A percentile compares a stretch with the other conserved stretches of the same genome.
phyloP scores from a whole-genome alignment of 2,888 invertebrate genomes.

The Sarcophaga variegata region DNA sequence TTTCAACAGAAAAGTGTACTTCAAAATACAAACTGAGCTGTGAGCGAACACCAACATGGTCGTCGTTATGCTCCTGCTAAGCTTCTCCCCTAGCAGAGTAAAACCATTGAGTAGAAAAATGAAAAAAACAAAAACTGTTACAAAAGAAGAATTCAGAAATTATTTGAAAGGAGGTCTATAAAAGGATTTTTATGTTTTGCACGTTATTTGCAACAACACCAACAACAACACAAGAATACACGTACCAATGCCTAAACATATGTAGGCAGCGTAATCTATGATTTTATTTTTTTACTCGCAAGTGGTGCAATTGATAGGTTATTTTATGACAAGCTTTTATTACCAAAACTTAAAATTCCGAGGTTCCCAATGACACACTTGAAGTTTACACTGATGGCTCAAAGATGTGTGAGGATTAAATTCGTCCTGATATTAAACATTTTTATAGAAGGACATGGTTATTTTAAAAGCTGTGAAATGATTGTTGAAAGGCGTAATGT shows the following conservation, averaged over 20 bases:
- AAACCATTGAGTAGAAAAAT: not conserved
- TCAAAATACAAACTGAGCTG: slow-evolving; percentile 50
- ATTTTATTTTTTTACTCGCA: too few species aligned
- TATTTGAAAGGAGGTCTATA: slow-evolving; percentile 56
- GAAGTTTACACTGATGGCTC: too few species aligned
- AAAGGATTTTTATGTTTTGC: slow-evolving; percentile 61
- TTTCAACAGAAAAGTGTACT: slow-evolving; percentile 60
- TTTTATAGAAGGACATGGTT: too few species aligned
- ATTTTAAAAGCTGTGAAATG: too few species aligned
- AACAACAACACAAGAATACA: not conserved
- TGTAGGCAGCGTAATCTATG: not conserved
- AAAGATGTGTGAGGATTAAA: too few species aligned
- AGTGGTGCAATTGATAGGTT: too few species aligned
- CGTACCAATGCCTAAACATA: not conserved
- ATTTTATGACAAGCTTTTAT: too few species aligned
- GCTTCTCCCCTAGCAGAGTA: slow-evolving; percentile 61
- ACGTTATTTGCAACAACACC: slow-evolving; percentile 38
- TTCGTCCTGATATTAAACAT: too few species aligned
- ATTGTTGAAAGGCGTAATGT: too few species aligned
- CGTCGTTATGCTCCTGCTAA: slow-evolving; percentile 4
- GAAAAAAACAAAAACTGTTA: slow-evolving; percentile 13
- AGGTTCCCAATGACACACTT: too few species aligned
- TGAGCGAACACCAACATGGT: not conserved
- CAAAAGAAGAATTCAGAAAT: slow-evolving; percentile 32
- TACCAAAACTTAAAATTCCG: too few species aligned